phyloP scores from a whole-genome alignment of 2,888 invertebrate genomes.

The Diogma glabrata region DNA sequence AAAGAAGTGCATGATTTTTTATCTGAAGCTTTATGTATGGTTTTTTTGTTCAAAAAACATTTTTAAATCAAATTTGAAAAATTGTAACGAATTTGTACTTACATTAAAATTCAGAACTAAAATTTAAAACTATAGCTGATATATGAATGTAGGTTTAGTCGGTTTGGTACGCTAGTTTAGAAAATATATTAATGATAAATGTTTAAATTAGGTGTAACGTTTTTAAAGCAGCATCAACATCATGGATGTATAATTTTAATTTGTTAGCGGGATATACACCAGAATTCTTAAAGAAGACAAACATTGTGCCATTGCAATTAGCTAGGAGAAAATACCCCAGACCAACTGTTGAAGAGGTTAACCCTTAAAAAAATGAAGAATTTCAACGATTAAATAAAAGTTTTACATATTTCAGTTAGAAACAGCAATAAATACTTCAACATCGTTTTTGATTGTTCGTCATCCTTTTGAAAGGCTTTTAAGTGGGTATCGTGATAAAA shows the following conservation, averaged over 20 bases:
- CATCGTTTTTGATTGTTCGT: constrained; percentile 69
- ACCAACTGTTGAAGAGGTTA: constrained; percentile 53
- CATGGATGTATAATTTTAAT: constrained; percentile 88
- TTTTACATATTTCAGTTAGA: constrained; percentile 43
- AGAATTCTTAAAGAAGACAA: constrained; percentile 62
- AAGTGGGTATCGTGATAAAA: constrained; percentile 74
- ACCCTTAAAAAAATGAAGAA: too few relatives aligned
- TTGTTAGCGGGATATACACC: constrained; percentile 72
- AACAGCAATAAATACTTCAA: constrained; percentile 61
- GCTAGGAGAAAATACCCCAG: constrained; percentile 71
- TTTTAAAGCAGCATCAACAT: constrained; percentile 77
- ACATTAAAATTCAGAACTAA: too few relatives aligned
- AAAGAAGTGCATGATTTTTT: too few relatives aligned
- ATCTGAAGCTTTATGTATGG: too few relatives aligned
- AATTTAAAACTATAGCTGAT: too few relatives aligned
- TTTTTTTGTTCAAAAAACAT: too few relatives aligned
- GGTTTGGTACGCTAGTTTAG: too few relatives aligned
- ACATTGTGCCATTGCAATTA: constrained; percentile 63
- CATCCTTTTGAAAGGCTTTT: constrained; percentile 71
- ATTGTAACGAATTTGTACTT: too few relatives aligned
- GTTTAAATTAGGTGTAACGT: constrained; percentile 54
- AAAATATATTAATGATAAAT: not conserved
- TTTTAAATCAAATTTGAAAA: too few relatives aligned
- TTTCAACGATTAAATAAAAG: too few relatives aligned
- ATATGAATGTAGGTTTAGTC: not conserved